These are phyloP conservation scores for Serrognathus titanus DNA, from an alignment of 2,888 invertebrate species.

Conservation along the genomic window DNA sequence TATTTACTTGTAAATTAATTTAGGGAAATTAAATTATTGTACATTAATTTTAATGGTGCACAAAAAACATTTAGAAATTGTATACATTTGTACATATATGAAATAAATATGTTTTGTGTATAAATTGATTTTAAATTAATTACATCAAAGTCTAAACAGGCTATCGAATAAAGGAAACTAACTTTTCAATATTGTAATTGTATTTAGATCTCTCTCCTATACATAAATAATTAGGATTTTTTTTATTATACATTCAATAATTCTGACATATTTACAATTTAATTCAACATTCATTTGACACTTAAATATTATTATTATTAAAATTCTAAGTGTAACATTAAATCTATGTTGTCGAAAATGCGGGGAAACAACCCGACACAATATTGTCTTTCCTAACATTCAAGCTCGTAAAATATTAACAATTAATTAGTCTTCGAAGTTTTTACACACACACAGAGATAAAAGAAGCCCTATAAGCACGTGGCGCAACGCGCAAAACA, in stretches of 20 bases:
- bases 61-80: conserved; percentile 16
- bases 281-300: conserved; percentile 2
- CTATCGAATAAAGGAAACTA: background rate
- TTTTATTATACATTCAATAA: conserved; percentile 10
- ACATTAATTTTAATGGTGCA: conserved; percentile 13
- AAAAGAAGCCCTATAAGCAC: conserved; percentile 2
- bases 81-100: conserved; percentile 27
- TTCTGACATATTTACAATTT: conserved; percentile 14
- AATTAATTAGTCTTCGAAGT: conserved; percentile 15
- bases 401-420: conserved; percentile 14
- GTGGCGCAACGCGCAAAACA: background rate
- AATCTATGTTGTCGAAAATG: conserved; percentile 6
- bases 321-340: conserved; percentile 10
- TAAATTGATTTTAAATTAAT: conserved; percentile 2
- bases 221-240: conserved; percentile 15
- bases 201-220: conserved; percentile 18
- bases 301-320: conserved; percentile 5
- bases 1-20: conserved; percentile 9
- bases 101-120: conserved; percentile 24
- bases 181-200: conserved; percentile 2
- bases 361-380: conserved; percentile 1
- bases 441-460: conserved; percentile 9
- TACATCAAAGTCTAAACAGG: too few relatives aligned
- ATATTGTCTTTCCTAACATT: conserved; percentile 20
- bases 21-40: conserved; percentile 12